Evolutionary conservation across 1,140 invertebrate genomes (phyloP).

Genomic region (Heterodera carotae): DNA sequence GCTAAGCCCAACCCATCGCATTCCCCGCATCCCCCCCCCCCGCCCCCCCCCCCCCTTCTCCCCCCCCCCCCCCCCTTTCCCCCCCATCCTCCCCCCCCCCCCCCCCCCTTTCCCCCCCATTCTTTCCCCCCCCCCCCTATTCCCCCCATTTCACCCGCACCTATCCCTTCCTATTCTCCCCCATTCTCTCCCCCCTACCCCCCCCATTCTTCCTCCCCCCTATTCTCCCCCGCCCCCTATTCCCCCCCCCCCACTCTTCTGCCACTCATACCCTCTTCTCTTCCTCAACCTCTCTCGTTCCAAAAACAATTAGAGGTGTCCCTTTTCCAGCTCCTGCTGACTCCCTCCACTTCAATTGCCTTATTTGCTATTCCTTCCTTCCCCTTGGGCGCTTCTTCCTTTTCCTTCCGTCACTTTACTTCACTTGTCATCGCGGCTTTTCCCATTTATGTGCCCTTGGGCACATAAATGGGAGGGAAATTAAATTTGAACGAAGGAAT

Average conservation of each 20-base stretch:
- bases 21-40: no score
- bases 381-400: background rate
- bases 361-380: background rate
- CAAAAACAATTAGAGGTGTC: conserved; percentile 19
- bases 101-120: background rate
- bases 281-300: background rate
- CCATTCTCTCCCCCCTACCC: background rate
- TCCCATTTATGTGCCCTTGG: background rate
- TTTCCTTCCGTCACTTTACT: conserved; percentile 2
- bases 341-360: background rate
- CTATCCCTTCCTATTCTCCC: no score
- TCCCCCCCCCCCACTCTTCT: background rate
- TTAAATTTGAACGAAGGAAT: background rate
- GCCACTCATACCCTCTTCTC: background rate
- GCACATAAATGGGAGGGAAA: conserved; percentile 2
- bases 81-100: background rate
- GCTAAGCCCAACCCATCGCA: no score
- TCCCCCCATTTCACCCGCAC: background rate
- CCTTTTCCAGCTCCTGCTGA: background rate
- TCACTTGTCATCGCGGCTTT: background rate
- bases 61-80: no score
- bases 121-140: background rate
- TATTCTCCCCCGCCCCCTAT: background rate
- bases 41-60: no score
- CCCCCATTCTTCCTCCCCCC: background rate